Evolutionary conservation across 2,888 invertebrate species (phyloP).

Genomic region (Patella depressa): DNA sequence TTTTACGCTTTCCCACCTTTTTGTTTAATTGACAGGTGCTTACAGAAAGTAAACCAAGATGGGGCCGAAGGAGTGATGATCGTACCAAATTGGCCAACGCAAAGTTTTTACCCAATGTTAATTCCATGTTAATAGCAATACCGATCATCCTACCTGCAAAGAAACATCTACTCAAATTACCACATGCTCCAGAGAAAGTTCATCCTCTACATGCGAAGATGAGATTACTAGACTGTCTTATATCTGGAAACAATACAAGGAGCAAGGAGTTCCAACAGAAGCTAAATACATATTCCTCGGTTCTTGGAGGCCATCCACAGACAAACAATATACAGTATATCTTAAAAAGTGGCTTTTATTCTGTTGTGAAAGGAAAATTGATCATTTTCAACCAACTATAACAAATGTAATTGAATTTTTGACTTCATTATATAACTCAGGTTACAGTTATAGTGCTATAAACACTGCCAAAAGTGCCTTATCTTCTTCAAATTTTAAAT

Average conservation of each 20-base stretch:
- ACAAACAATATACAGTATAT: constrained; percentile 11
- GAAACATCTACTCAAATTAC: not conserved
- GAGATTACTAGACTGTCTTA: not conserved
- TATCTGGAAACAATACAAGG: constrained; percentile 4
- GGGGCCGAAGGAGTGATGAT: constrained; percentile 21
- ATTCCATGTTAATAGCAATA: constrained; percentile 13
- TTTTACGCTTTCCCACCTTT: constrained; percentile 34
- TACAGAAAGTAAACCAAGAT: constrained; percentile 28
- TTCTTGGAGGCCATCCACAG: constrained; percentile 6
- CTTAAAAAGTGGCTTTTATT: not conserved
- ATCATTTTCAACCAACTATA: not conserved
- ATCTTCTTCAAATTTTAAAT: not conserved
- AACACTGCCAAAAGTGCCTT: constrained; percentile 18
- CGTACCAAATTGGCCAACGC: constrained; percentile 29
- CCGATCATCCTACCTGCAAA: not conserved
- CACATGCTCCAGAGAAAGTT: not conserved
- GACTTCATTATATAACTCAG: not conserved
- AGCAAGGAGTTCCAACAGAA: constrained; percentile 4
- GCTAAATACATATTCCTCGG: constrained; percentile 11
- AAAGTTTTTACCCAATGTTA: constrained; percentile 25
- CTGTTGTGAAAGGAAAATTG: not conserved
- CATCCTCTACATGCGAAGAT: constrained; percentile 4
- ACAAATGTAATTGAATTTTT: constrained; percentile 5
- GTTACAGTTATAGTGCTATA: constrained; percentile 10
- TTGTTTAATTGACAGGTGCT: constrained; percentile 11